These are phyloP conservation scores for Branchellion lobata DNA, from an alignment of 2,888 invertebrate genomes.

Conservation along the genomic window DNA sequence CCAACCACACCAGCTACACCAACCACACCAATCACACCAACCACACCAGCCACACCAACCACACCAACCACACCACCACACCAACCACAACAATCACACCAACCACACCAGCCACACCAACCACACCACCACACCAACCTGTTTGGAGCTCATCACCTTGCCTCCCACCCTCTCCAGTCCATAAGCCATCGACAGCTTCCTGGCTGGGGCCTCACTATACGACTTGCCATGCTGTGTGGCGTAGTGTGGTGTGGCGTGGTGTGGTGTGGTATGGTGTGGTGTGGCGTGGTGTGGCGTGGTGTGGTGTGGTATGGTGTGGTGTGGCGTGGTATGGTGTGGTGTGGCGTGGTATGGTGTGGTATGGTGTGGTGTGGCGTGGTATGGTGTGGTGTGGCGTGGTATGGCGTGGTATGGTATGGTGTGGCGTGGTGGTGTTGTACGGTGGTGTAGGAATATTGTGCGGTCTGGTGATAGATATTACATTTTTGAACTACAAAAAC, in stretches of 20 bases:
- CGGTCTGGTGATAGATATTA: too few relatives aligned
- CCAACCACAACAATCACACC: not conserved
- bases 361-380: not conserved
- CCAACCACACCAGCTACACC: not conserved
- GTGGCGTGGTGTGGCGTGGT: too few relatives aligned
- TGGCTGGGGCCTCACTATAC: constrained; percentile 90
- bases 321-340: too few relatives aligned
- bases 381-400: not conserved
- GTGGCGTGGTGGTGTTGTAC: too few relatives aligned
- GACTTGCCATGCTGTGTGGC: constrained; percentile 75
- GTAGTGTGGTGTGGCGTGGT: too few relatives aligned
- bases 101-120: not conserved
- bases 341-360: too few relatives aligned
- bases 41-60: not conserved
- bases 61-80: not conserved
- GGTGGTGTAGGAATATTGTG: too few relatives aligned
- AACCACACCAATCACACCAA: not conserved
- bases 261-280: too few relatives aligned
- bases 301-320: too few relatives aligned
- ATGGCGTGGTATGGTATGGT: not conserved
- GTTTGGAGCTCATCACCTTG: constrained; percentile 80
- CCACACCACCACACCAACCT: constrained; percentile 62
- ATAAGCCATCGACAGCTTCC: constrained; percentile 90
- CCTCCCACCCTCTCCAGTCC: constrained; percentile 88
- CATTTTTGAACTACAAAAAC: too few relatives aligned